A percentile compares a stretch with the other conserved stretches of the same genome.
phyloP scores from a whole-genome alignment of 1,140 invertebrate genomes.

The Rhopalosiphum padi region DNA sequence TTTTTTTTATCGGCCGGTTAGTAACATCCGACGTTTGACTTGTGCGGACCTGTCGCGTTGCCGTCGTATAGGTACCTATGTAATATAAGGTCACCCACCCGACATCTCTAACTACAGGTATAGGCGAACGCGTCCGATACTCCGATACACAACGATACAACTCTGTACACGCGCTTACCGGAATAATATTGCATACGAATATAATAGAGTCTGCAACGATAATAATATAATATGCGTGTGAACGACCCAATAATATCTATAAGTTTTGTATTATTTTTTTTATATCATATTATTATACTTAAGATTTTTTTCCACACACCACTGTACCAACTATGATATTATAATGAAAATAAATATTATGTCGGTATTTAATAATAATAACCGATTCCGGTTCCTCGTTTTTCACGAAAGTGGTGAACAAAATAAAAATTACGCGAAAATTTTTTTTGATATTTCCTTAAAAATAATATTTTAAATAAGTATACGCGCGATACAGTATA shows the following conservation, averaged over 20 bases:
- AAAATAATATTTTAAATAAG: too few species aligned
- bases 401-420: not conserved
- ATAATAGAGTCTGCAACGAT: conserved; percentile 18
- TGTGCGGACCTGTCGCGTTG: conserved; percentile 29
- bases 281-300: not conserved
- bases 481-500: too few species aligned
- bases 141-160: too few species aligned
- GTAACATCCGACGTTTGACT: not conserved
- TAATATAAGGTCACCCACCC: conserved; percentile 50
- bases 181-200: conserved; percentile 11
- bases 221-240: not conserved
- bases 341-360: not conserved
- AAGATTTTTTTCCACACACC: not conserved
- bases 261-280: not conserved
- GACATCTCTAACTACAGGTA: not conserved
- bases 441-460: too few species aligned
- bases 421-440: not conserved
- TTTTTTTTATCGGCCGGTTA: not conserved
- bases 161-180: not conserved
- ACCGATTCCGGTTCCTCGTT: too few species aligned
- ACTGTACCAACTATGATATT: not conserved
- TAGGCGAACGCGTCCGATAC: conserved; percentile 1
- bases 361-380: too few species aligned
- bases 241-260: not conserved
- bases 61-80: too few species aligned